Conservation (phyloP, 2,888 invertebrate species). For the Colletes collaris region DNA sequence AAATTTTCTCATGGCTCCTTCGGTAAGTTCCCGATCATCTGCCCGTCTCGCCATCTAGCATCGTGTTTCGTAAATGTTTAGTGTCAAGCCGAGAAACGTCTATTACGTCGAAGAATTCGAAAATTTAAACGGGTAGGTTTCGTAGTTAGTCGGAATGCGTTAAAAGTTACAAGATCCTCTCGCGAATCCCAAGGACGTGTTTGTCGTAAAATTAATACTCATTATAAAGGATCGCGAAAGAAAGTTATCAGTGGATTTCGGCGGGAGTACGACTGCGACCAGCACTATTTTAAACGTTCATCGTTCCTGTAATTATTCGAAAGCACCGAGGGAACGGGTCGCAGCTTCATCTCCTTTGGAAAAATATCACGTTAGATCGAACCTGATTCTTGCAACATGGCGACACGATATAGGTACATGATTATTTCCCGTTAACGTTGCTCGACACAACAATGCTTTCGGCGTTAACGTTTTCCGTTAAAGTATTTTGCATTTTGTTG, state of each 20-base stretch:
- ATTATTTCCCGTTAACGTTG: conserved; percentile 2
- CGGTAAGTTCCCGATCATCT: conserved; percentile 24
- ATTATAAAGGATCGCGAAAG: background rate
- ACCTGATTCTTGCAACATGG: conserved; percentile 61
- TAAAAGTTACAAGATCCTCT: conserved; percentile 48
- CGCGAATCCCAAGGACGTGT: conserved; percentile 31
- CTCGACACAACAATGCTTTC: conserved; percentile 2
- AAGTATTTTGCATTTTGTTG: background rate
- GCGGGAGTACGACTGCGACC: conserved; percentile 48
- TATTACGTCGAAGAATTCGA: conserved; percentile 66
- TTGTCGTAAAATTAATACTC: conserved; percentile 22
- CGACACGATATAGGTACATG: conserved; percentile 55
- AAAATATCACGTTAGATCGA: conserved; percentile 35
- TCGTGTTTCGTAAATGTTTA: conserved; percentile 32
- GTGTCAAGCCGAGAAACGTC: conserved; percentile 51
- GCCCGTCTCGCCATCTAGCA: conserved; percentile 51
- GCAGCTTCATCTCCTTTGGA: conserved; percentile 12
- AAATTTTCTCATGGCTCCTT: conserved; percentile 25
- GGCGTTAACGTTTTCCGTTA: background rate
- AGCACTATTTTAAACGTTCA: conserved; percentile 12
- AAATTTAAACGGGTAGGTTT: conserved; percentile 67
- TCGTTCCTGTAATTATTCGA: conserved; percentile 22
- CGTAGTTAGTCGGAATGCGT: conserved; percentile 49
- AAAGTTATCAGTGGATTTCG: conserved; percentile 25
- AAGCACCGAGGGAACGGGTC: conserved; percentile 13